Percentiles rank a stretch among this genome's conserved stretches.
These are phyloP conservation scores for Phalacrocorax aristotelis DNA, from an alignment of 2,113 vertebrate species.

Conservation along the genomic window DNA sequence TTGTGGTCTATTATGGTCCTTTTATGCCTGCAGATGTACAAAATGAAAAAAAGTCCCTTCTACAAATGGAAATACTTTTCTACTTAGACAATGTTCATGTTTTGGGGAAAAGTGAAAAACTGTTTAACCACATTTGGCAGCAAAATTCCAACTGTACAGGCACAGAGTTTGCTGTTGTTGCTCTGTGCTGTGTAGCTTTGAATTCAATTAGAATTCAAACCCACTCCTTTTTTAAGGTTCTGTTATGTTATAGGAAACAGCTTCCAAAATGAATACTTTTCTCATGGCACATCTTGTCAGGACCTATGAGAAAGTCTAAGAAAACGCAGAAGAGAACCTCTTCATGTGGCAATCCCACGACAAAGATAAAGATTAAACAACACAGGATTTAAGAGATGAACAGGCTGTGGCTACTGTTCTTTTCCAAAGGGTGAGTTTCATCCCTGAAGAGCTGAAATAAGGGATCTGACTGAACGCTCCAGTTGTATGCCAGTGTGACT, in stretches of 20 bases:
- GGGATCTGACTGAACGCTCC: neutral
- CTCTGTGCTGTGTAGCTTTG: conserved; percentile 44
- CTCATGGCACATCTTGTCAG: neutral
- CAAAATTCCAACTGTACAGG: conserved; percentile 54
- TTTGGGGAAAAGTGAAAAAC: conserved; percentile 67
- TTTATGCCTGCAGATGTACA: conserved; percentile 68
- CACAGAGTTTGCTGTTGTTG: conserved; percentile 53
- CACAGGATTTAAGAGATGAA: neutral
- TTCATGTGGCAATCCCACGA: neutral
- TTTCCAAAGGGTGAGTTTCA: neutral
- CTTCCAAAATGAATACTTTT: conserved; percentile 28
- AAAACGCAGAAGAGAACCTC: neutral
- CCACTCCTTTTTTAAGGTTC: conserved; percentile 22
- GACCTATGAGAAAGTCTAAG: neutral
- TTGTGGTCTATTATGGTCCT: conserved; percentile 64
- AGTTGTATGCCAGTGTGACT: neutral
- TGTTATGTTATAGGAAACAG: conserved; percentile 27
- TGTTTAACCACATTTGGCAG: conserved; percentile 71
- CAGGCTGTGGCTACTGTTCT: neutral
- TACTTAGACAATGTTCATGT: conserved; percentile 69
- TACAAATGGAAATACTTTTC: conserved; percentile 73
- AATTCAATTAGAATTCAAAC: conserved; percentile 54
- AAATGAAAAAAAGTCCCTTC: conserved; percentile 65
- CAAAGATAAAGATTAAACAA: neutral
- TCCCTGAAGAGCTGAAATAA: neutral